Conservation (phyloP, 1,140 invertebrate genomes). For the Pachypeltis micranthus region DNA sequence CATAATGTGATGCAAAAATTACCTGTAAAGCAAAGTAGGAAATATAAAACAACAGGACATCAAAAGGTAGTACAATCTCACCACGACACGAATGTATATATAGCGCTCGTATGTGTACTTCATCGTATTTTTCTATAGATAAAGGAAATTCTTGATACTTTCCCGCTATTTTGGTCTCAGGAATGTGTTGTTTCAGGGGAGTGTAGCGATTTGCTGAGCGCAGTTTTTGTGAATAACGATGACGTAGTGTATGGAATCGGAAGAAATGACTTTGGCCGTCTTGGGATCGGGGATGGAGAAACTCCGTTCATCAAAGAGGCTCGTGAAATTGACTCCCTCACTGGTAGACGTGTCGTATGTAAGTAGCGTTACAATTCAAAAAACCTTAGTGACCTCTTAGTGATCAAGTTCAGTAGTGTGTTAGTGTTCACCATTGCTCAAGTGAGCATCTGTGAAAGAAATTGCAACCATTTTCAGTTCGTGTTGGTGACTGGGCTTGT, state of each 20-base stretch:
- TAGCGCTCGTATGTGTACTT: background rate
- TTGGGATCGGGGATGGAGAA: slow-evolving; percentile 3
- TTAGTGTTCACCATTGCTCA: background rate
- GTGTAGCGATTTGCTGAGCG: slow-evolving; percentile 8
- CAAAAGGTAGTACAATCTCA: too few relatives aligned
- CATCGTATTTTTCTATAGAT: background rate
- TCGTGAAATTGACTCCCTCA: background rate
- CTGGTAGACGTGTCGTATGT: background rate
- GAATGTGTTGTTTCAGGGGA: too few relatives aligned
- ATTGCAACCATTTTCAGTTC: background rate
- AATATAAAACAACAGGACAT: too few relatives aligned
- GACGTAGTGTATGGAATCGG: slow-evolving; percentile 12
- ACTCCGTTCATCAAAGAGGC: background rate
- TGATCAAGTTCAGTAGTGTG: too few relatives aligned
- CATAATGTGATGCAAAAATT: background rate
- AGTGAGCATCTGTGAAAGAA: background rate
- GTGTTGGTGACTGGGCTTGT: background rate
- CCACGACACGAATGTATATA: background rate
- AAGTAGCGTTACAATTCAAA: background rate
- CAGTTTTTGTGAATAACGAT: background rate
- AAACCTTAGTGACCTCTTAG: too few relatives aligned
- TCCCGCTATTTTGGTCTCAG: too few relatives aligned
- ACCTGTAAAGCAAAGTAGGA: background rate
- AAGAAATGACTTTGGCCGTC: slow-evolving; percentile 10
- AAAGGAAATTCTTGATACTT: too few relatives aligned